Evolutionary conservation across 2,888 invertebrate species (phyloP).

Genomic region (Rhodophaea formosa): DNA sequence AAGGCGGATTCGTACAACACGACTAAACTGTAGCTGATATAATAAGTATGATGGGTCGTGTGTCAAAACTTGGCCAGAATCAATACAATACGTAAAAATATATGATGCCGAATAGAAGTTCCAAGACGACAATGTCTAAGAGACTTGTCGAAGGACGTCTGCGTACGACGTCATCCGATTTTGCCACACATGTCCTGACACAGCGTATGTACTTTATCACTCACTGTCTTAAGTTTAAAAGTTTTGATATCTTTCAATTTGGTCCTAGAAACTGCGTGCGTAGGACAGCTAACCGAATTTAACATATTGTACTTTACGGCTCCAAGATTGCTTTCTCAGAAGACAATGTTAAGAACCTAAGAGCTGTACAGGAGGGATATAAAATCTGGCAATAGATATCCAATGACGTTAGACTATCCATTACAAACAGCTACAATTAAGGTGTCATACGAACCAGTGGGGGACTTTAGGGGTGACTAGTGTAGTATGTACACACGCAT

Average conservation of each 20-base stretch:
- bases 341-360: too few relatives aligned
- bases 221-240: too few relatives aligned
- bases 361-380: background rate
- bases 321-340: too few relatives aligned
- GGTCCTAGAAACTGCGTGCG: too few relatives aligned
- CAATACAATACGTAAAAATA: background rate
- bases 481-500: conserved; percentile 77
- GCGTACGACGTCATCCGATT: background rate
- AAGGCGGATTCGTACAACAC: conserved; percentile 12
- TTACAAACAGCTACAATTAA: conserved; percentile 17
- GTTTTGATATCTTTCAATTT: too few relatives aligned
- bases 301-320: too few relatives aligned
- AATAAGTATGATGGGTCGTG: background rate
- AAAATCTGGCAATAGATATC: background rate
- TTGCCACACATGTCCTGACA: too few relatives aligned
- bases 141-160: background rate
- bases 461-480: conserved; percentile 47
- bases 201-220: too few relatives aligned
- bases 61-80: background rate
- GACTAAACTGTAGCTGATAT: conserved; percentile 19
- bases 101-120: background rate
- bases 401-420: background rate
- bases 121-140: background rate
- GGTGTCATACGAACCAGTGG: conserved; percentile 18
- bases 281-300: too few relatives aligned